Evolutionary conservation across 92 coral and sea anemone genomes (phyloP), one percentile per base, ranked within the genome.

Genomic region (Scolanthus callimorphus): DNA sequence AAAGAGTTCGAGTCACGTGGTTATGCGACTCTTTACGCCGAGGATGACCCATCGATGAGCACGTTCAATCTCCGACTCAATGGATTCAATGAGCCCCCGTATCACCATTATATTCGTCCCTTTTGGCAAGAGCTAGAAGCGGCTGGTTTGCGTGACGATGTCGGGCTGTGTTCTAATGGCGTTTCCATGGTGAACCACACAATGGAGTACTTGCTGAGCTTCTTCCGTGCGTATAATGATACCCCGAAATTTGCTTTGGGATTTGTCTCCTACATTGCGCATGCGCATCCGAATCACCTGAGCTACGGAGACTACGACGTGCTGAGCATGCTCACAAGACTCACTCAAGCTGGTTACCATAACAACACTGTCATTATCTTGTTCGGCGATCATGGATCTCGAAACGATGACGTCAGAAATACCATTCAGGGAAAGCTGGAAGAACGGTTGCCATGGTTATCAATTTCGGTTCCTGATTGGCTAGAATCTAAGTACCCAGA

Each of bases 401-500:
- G 97, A 26, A 87, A 86, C 48, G 84, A 78, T 48, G 91, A 90
- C 43, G 74, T 78, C 71, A 75, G 97, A 57, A 74, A 62, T 37
- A 86, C 97, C 11, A 73, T 90, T 78, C 97, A 90, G 51, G 97
- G 97, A 3, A 88, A 90, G 28, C 70, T 90, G 56, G 97, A 90
- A 70, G 97, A 90, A 75, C 65, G 97, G 71, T 71, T 90, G 74
- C 97, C 97, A 13, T 90, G 95, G 90, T 72, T 90, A 21, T 90
- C 97, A 2, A 61, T 90, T 43, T 82, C 97, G 20, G 75, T 90
- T 26, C 97, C 97, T 12, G 70, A 67, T 30, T 78, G 86, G 91
- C 74, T 90, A 53, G 82, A 71, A 39, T 67, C 60, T 22, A 61
- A 67, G 29, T 79, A 60, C 70, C 85, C 95, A 52, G 87, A 86